Evolutionary conservation across 2,888 invertebrate genomes (phyloP).

Genomic region (Oscheius onirici): DNA sequence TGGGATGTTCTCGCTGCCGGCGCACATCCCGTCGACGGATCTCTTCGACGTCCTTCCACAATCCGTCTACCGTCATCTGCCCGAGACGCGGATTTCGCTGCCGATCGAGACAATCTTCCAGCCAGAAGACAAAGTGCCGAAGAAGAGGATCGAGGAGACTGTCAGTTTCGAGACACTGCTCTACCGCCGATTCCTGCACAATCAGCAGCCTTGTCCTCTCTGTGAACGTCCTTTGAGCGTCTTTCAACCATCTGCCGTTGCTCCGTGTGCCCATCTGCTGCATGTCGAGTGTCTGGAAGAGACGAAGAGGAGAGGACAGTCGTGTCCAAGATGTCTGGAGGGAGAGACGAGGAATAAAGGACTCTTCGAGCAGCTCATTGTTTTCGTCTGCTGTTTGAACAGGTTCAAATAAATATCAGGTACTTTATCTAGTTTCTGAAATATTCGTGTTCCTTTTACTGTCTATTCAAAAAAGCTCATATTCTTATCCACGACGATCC

Average conservation of each 20-base stretch:
- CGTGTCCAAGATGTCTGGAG: constrained; percentile 10
- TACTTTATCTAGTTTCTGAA: neutral
- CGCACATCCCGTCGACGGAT: neutral
- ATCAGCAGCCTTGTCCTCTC: constrained; percentile 22
- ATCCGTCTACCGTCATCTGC: neutral
- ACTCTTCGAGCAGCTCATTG: neutral
- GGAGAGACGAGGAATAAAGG: neutral
- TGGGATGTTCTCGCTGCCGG: constrained; percentile 12
- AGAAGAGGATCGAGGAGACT: neutral
- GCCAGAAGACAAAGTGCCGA: neutral
- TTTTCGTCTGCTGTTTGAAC: neutral
- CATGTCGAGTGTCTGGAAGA: constrained; percentile 26
- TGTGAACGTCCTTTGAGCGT: constrained; percentile 20
- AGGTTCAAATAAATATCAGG: constrained; percentile 1
- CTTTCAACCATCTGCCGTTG: constrained; percentile 1
- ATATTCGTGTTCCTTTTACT: no score
- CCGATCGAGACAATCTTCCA: neutral
- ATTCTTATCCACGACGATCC: no score
- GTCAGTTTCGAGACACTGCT: neutral
- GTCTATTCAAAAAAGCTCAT: no score
- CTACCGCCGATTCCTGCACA: constrained; percentile 22
- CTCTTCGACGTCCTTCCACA: constrained; percentile 2
- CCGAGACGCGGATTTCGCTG: neutral
- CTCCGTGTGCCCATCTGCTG: constrained; percentile 21
- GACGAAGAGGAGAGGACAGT: neutral